phyloP scores from a whole-genome alignment of 1,140 invertebrate genomes.

The Lasaia peninsularis region DNA sequence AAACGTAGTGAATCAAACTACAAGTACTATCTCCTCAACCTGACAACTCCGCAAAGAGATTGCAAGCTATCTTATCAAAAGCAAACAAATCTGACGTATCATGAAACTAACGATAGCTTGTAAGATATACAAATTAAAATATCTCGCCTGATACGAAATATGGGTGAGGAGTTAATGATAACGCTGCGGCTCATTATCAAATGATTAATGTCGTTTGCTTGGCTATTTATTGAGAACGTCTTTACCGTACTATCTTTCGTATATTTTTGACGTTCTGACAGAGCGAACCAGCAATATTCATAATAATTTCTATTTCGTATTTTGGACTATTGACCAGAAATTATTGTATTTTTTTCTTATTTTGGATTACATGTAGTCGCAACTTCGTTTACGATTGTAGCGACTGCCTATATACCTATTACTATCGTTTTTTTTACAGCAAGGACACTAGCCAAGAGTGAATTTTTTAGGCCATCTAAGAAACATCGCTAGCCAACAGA shows the following conservation, averaged over 20 bases:
- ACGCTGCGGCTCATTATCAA: slow-evolving; percentile 2
- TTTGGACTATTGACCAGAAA: too few relatives aligned
- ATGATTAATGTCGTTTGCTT: not conserved
- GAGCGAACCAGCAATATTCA: too few relatives aligned
- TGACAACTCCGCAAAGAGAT: slow-evolving; percentile 2
- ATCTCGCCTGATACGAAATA: slow-evolving; percentile 21
- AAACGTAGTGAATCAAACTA: not conserved
- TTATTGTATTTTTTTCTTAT: too few relatives aligned
- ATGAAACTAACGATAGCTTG: slow-evolving; percentile 15
- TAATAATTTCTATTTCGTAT: too few relatives aligned
- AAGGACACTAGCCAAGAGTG: too few relatives aligned
- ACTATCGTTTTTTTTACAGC: too few relatives aligned
- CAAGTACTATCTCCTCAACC: not conserved
- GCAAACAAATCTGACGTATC: slow-evolving; percentile 21
- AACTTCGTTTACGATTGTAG: too few relatives aligned
- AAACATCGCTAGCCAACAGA: too few relatives aligned
- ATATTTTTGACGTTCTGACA: too few relatives aligned
- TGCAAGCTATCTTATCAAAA: slow-evolving; percentile 12
- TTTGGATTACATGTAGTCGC: too few relatives aligned
- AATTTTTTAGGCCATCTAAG: too few relatives aligned
- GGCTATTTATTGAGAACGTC: not conserved
- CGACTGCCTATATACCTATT: too few relatives aligned
- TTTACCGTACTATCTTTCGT: not conserved
- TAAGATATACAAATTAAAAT: slow-evolving; percentile 30
- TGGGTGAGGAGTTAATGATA: slow-evolving; percentile 26